Evolutionary conservation across 2,888 invertebrate genomes (phyloP).

Genomic region (Drosophila hamatofila): DNA sequence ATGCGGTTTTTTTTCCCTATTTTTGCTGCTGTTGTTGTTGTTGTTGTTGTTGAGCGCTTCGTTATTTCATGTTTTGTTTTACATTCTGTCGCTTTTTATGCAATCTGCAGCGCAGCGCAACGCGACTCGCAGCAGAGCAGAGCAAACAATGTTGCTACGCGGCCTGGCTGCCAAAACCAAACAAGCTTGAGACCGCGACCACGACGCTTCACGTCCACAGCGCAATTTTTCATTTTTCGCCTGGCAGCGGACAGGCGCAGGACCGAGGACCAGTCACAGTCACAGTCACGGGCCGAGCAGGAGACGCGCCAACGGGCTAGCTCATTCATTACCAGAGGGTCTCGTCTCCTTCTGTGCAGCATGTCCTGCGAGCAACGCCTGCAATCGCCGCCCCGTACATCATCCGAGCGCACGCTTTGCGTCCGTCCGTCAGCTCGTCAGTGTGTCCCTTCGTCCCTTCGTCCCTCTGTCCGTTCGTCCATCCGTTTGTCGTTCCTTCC

Average conservation of each 20-base stretch:
- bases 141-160: constrained; percentile 76
- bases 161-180: constrained; percentile 70
- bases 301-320: constrained; percentile 37
- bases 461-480: constrained; percentile 9
- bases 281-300: constrained; percentile 1
- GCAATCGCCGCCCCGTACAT: constrained; percentile 72
- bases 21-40: constrained; percentile 37
- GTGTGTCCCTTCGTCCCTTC: constrained; percentile 2
- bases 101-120: constrained; percentile 43
- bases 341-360: constrained; percentile 32
- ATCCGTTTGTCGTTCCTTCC: constrained; percentile 67
- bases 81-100: constrained; percentile 56
- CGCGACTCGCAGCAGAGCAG: constrained; percentile 13
- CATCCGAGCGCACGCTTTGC: constrained; percentile 65
- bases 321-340: constrained; percentile 73
- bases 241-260: constrained; percentile 20
- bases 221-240: constrained; percentile 74
- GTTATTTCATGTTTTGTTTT: constrained; percentile 74
- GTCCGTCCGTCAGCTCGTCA: constrained; percentile 32
- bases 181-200: constrained; percentile 69
- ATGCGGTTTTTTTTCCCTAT: constrained; percentile 75
- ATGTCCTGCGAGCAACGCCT: constrained; percentile 31
- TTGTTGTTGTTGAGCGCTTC: constrained; percentile 56
- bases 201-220: constrained; percentile 43
- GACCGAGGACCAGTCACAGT: too few relatives aligned